A percentile compares a stretch with the other conserved stretches of the same genome.
These are phyloP conservation scores for Trididemnum clinides DNA, from an alignment of 23 tunicate genomes.

Conservation along the genomic window DNA sequence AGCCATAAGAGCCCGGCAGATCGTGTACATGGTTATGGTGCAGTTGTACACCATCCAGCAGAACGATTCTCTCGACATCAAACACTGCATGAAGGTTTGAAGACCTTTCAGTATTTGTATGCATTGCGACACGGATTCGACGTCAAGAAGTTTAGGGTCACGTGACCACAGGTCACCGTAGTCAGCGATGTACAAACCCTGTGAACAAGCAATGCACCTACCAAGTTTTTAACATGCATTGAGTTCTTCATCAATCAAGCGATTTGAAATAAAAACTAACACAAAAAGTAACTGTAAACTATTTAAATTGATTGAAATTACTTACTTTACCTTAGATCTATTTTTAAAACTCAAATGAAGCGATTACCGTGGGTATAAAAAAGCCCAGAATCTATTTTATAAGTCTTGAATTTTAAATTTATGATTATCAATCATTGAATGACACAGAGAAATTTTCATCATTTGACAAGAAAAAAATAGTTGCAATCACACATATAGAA, in stretches of 20 bases:
- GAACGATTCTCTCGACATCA: constrained; percentile 58
- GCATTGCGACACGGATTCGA: constrained; percentile 50
- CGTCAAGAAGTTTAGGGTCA: constrained; percentile 43
- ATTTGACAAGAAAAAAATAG: too few relatives aligned
- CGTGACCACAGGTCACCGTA: constrained; percentile 17
- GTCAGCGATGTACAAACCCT: constrained; percentile 79
- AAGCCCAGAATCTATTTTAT: neutral
- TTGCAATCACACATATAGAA: too few relatives aligned
- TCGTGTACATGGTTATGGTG: constrained; percentile 68
- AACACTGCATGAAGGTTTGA: constrained; percentile 78
- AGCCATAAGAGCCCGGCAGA: constrained; percentile 63
- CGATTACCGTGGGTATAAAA: neutral
- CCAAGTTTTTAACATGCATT: too few relatives aligned
- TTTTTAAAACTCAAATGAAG: neutral
- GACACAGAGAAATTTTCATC: too few relatives aligned
- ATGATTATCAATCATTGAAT: too few relatives aligned
- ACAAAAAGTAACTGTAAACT: too few relatives aligned
- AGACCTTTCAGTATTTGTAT: constrained; percentile 39
- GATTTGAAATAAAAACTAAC: too few relatives aligned
- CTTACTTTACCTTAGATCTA: too few relatives aligned
- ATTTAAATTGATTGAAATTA: too few relatives aligned
- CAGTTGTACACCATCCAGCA: constrained; percentile 90
- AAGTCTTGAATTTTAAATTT: too few relatives aligned
- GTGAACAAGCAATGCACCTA: neutral
- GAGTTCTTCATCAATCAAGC: too few relatives aligned